Conservation (phyloP, 2,113 vertebrate species). For the Hiodon alosoides region DNA sequence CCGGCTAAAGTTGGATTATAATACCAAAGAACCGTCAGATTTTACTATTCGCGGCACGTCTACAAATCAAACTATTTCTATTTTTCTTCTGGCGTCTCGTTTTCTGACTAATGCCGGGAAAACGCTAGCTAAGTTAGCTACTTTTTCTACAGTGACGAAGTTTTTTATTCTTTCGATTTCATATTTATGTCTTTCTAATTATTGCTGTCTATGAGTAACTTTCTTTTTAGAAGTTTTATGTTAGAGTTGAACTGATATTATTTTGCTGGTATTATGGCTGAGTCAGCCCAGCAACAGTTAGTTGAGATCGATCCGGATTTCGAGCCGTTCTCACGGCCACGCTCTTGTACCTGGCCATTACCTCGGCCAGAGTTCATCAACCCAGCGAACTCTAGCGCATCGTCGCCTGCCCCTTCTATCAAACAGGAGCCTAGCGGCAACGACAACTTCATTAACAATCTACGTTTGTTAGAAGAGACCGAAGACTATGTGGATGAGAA, state of each 20-base stretch:
- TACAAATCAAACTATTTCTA: neutral
- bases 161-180: conserved; percentile 2
- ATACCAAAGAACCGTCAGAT: too few relatives aligned
- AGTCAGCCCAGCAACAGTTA: conserved; percentile 67
- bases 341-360: conserved; percentile 80
- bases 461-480: conserved; percentile 81
- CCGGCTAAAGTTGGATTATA: too few relatives aligned
- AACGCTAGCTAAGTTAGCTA: conserved; percentile 3
- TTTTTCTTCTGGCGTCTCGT: neutral
- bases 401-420: conserved; percentile 78
- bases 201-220: conserved; percentile 21
- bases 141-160: conserved; percentile 23
- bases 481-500: conserved; percentile 75
- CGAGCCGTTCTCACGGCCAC: conserved; percentile 75
- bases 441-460: conserved; percentile 76
- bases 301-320: conserved; percentile 84
- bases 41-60: too few relatives aligned
- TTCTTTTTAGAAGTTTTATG: conserved; percentile 34
- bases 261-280: conserved; percentile 65
- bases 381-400: conserved; percentile 79
- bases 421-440: conserved; percentile 71
- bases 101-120: neutral
- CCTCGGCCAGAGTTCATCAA: conserved; percentile 83
- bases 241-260: conserved; percentile 45
- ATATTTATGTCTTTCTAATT: neutral